These are phyloP conservation scores for Bruchidius siliquastri DNA, from an alignment of 2,888 invertebrate species.

Conservation along the genomic window DNA sequence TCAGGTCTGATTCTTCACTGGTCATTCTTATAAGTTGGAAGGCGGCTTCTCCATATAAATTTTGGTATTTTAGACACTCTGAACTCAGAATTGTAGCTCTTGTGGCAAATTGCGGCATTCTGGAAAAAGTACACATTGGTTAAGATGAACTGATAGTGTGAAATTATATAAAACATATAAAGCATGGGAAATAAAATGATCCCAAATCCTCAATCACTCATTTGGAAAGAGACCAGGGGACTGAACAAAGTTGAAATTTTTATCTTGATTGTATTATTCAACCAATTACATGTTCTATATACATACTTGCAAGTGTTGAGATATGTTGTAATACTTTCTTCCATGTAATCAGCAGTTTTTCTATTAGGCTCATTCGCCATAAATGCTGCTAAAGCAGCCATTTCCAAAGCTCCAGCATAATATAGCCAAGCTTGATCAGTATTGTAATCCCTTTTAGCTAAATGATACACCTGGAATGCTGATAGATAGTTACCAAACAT, in stretches of 20 bases:
- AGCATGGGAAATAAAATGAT: too few relatives aligned
- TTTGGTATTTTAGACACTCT: constrained; percentile 76
- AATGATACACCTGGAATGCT: constrained; percentile 91
- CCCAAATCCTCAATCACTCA: too few relatives aligned
- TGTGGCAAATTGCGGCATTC: constrained; percentile 88
- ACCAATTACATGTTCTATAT: background rate
- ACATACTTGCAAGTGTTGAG: constrained; percentile 80
- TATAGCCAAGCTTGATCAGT: constrained; percentile 97
- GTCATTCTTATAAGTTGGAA: constrained; percentile 93
- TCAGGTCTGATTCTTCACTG: constrained; percentile 93
- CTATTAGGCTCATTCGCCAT: constrained; percentile 76
- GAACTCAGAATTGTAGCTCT: constrained; percentile 85
- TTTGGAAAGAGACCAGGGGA: too few relatives aligned
- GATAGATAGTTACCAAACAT: constrained; percentile 91
- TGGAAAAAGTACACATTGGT: constrained; percentile 39
- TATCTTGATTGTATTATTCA: too few relatives aligned
- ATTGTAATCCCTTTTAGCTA: constrained; percentile 95
- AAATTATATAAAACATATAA: too few relatives aligned
- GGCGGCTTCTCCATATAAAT: constrained; percentile 87
- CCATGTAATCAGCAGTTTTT: constrained; percentile 87
- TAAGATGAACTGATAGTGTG: too few relatives aligned
- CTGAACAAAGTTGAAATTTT: too few relatives aligned
- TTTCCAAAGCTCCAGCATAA: constrained; percentile 93
- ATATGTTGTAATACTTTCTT: constrained; percentile 89
- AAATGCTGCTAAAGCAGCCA: constrained; percentile 90